These are phyloP conservation scores for Noctua comes DNA, from an alignment of 2,888 invertebrate genomes.

Conservation along the genomic window DNA sequence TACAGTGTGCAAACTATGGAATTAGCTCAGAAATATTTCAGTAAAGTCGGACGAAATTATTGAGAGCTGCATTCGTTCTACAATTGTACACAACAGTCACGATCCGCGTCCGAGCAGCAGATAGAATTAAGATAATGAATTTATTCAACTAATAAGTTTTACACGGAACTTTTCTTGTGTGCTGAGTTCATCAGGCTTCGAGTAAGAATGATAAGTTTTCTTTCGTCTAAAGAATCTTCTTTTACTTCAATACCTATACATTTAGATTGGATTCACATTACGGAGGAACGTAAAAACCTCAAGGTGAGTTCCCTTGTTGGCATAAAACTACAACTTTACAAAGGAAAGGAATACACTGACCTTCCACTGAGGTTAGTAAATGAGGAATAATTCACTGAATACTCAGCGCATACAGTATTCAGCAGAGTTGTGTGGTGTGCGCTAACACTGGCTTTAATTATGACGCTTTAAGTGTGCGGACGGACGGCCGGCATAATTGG, in stretches of 20 bases:
- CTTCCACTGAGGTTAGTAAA: conserved; percentile 57
- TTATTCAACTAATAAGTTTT: conserved; percentile 19
- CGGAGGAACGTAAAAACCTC: not conserved
- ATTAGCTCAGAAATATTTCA: not conserved
- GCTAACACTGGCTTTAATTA: conserved; percentile 64
- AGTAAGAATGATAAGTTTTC: not conserved
- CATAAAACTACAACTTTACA: conserved; percentile 19
- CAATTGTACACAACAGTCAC: not conserved
- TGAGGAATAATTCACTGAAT: conserved; percentile 65
- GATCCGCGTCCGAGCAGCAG: not conserved
- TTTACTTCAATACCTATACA: not conserved
- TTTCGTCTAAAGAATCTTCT: not conserved
- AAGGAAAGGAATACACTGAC: conserved; percentile 26
- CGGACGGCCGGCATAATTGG: not conserved
- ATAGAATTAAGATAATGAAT: conserved; percentile 17
- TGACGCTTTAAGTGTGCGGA: conserved; percentile 52
- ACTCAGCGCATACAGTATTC: conserved; percentile 10
- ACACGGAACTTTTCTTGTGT: not conserved
- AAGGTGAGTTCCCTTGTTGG: not conserved
- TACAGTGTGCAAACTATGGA: not conserved
- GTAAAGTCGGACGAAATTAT: not conserved
- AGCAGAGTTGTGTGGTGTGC: conserved; percentile 57
- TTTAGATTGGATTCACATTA: conserved; percentile 13
- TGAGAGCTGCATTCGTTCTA: not conserved
- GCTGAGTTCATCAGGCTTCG: not conserved